These are phyloP conservation scores for Macrostomum cliftonense DNA, from an alignment of 2,888 invertebrate genomes.

Conservation along the genomic window DNA sequence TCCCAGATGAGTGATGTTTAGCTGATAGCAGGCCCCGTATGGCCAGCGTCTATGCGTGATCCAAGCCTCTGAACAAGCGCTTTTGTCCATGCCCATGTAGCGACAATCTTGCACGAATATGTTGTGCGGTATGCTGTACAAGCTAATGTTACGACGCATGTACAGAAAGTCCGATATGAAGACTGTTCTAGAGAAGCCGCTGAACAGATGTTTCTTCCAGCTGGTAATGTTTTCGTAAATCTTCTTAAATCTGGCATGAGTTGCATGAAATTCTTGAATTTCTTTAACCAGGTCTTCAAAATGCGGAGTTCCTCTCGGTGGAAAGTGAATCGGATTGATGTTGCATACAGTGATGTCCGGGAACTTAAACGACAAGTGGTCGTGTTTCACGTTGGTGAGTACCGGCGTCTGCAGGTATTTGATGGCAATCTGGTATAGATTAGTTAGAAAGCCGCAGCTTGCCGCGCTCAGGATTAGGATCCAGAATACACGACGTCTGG, in stretches of 20 bases:
- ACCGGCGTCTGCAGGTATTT: constrained; percentile 9
- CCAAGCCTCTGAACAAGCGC: too few relatives aligned
- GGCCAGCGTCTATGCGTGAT: constrained; percentile 2
- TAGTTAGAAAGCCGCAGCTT: constrained; percentile 7
- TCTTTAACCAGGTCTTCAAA: too few relatives aligned
- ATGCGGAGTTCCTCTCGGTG: constrained; percentile 3
- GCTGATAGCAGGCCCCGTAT: constrained; percentile 5
- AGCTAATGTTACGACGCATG: too few relatives aligned
- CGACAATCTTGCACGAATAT: too few relatives aligned
- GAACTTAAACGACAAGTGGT: constrained; percentile 7
- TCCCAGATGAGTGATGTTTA: constrained; percentile 5
- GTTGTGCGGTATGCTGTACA: too few relatives aligned
- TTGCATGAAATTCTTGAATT: too few relatives aligned
- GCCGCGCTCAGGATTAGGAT: constrained; percentile 6
- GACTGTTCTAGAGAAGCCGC: too few relatives aligned
- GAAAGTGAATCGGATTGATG: constrained; percentile 10
- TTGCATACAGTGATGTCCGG: constrained; percentile 8
- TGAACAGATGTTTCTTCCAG: too few relatives aligned
- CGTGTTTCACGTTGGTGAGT: constrained; percentile 9
- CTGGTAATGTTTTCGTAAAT: too few relatives aligned
- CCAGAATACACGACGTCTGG: constrained; percentile 8
- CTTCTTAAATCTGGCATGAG: too few relatives aligned
- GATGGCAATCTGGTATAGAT: constrained; percentile 6
- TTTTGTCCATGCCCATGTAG: too few relatives aligned
- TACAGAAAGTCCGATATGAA: too few relatives aligned